Conservation (phyloP, 2,888 invertebrate species). For the Lacanobia oleracea region DNA sequence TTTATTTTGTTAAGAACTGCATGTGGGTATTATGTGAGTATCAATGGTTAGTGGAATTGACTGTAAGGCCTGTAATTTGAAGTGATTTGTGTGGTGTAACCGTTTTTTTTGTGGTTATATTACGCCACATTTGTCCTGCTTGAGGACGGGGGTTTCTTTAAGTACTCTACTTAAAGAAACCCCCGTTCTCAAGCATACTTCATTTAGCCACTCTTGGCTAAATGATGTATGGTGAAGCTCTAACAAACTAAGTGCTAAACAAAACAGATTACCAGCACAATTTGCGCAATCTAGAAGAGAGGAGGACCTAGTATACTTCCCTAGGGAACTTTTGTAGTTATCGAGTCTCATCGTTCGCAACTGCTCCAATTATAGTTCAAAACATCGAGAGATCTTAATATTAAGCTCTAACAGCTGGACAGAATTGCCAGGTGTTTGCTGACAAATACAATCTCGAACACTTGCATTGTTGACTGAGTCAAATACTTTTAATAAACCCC, state of each 20-base stretch:
- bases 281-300: neutral
- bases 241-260: neutral
- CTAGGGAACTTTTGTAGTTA: neutral
- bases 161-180: too few species aligned
- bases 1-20: constrained; percentile 55
- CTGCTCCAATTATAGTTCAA: neutral
- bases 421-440: neutral
- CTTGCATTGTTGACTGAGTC: neutral
- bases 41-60: constrained; percentile 47
- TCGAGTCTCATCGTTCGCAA: neutral
- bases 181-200: too few species aligned
- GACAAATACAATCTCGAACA: neutral
- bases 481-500: constrained; percentile 3
- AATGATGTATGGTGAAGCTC: neutral
- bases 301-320: constrained; percentile 3
- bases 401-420: neutral
- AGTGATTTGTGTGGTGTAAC: constrained; percentile 41
- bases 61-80: constrained; percentile 48
- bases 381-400: neutral
- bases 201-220: too few species aligned
- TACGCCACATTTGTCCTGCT: neutral
- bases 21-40: constrained; percentile 48
- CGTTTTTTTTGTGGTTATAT: neutral
- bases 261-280: neutral
- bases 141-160: neutral